Evolutionary conservation across 2,113 vertebrate species (phyloP).

Genomic region (Rhineura floridana): DNA sequence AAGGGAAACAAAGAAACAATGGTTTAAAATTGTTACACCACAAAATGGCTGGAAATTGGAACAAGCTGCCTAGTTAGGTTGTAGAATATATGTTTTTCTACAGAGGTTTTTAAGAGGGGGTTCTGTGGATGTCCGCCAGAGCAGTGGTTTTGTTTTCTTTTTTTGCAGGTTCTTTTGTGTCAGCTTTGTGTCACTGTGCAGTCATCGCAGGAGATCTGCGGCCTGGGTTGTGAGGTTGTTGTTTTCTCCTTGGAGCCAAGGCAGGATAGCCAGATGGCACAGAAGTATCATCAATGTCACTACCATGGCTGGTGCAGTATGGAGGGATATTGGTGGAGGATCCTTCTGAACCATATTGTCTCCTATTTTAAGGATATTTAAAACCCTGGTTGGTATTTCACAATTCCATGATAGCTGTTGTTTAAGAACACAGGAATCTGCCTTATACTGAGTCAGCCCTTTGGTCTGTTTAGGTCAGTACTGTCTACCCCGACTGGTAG

Average conservation of each 20-base stretch:
- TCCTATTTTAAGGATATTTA: no score
- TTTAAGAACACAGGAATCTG: constrained; percentile 8
- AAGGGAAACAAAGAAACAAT: not conserved
- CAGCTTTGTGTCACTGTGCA: not conserved
- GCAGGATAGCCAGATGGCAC: not conserved
- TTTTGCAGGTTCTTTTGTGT: not conserved
- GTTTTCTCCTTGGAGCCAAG: not conserved
- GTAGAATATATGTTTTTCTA: constrained; percentile 1
- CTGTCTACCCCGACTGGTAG: no score
- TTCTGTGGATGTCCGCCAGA: not conserved
- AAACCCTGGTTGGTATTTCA: no score
- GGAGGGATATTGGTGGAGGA: not conserved
- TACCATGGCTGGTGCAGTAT: not conserved
- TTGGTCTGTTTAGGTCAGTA: no score
- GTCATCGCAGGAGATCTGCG: not conserved
- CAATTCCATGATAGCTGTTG: no score
- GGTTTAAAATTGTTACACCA: not conserved
- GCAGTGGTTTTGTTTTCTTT: not conserved
- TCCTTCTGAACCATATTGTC: not conserved
- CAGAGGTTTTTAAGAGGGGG: not conserved
- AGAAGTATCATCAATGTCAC: not conserved
- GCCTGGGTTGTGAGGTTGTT: not conserved
- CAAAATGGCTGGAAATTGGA: constrained; percentile 12
- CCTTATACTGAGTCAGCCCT: no score
- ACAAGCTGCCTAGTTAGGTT: not conserved